Base-by-base conservation (phyloP, 2,888 invertebrate genomes). In the Hydraecia micacea region DNA sequence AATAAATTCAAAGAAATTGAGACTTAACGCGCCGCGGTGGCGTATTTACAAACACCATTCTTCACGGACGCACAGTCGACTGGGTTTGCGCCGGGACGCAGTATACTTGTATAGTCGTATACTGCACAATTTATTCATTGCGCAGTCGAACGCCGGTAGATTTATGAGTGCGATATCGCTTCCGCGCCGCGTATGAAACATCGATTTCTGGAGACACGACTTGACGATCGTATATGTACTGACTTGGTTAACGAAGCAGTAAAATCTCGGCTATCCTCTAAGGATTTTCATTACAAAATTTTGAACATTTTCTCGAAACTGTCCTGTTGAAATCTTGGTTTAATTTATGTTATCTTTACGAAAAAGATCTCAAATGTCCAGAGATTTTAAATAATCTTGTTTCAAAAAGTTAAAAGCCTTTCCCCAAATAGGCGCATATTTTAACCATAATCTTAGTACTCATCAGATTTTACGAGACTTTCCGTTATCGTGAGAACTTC, bases 51-150 rank as follows among this genome's bases (percentile, higher is more conserved):
- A 88, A 90, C 84, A 81, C 80, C 84, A 88, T 88, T 81, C 84
- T 85, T 88, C 90, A 90, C 69, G 73, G 73, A 82, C 75, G 78
- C 79, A 85, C 82, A 84, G 77, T 81, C 70, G 80, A 76, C 76
- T 79, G 80, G 88, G 76, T 75, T 66, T 77, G 81, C 79, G 78
- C 73, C 36, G 77, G 75, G 77, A 73, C 80, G 73, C 73, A 73
- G 71, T 79, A 69, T 49, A 49, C 62, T 69, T n/a, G 67, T 78
- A 84, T n/a, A 76, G 84, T 42, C 55, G 25, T 85, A 70, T 46
- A 68, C 77, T 81, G 71, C 82, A 87, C 88, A 88, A 90, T 89
- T 87, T 89, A 90, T 90, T 90, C 89, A 89, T 90, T 90, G 90
- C 84, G 80, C 81, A 83, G 81, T 89, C 78, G 74, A 85, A 85